Percentiles rank a stretch among this genome's conserved stretches.
Conservation (phyloP, 2,113 vertebrate genomes). For the Odontophorus gujanensis region DNA sequence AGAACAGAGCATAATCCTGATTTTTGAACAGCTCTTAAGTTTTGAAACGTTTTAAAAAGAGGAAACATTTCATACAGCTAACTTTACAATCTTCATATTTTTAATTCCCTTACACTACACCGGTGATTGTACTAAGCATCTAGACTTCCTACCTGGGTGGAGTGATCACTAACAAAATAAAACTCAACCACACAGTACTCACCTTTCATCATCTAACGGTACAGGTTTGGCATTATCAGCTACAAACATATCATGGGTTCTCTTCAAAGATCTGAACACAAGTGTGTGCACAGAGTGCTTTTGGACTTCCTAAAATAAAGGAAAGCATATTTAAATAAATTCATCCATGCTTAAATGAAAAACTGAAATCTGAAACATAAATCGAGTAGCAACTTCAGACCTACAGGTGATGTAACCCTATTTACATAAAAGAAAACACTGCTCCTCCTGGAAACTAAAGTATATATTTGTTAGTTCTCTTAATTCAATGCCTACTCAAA, state of each 20-base stretch:
- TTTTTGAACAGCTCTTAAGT: not conserved
- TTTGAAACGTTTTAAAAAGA: not conserved
- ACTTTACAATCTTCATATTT: not conserved
- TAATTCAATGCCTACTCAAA: not conserved
- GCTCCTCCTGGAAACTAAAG: not conserved
- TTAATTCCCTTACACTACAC: not conserved
- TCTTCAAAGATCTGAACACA: constrained; percentile 97
- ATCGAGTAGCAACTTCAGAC: not conserved
- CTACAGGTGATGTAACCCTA: not conserved
- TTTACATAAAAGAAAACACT: not conserved
- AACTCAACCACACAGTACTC: not conserved
- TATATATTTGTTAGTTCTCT: not conserved
- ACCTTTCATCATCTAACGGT: constrained; percentile 90
- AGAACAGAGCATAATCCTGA: not conserved
- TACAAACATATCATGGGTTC: constrained; percentile 99
- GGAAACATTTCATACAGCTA: not conserved
- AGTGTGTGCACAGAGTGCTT: constrained; percentile 98
- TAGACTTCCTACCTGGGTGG: not conserved
- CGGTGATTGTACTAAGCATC: not conserved
- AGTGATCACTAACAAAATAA: not conserved
- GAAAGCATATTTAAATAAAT: not conserved
- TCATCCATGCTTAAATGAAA: not conserved
- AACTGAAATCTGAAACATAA: not conserved
- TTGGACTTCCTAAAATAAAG: constrained; percentile 88
- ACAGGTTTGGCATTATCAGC: constrained; percentile 93